A percentile compares a stretch with the other conserved stretches of the same genome.
phyloP scores from a whole-genome alignment of 1,140 invertebrate genomes.

The Paracyclopina nana region DNA sequence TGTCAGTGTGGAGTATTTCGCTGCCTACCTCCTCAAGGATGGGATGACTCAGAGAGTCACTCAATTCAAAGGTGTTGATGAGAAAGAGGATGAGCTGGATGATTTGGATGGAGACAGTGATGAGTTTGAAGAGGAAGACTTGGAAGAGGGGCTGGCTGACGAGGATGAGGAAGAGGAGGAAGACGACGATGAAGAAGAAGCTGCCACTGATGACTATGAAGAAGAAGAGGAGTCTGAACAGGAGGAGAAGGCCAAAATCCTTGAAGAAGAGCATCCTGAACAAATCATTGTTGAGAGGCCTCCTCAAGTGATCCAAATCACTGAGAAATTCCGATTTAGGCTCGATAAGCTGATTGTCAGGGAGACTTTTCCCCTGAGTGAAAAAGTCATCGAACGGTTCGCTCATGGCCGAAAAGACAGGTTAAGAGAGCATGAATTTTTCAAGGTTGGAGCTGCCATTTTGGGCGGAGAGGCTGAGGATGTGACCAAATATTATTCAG shows the following conservation, averaged over 20 bases:
- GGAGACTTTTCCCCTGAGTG: conserved; percentile 6
- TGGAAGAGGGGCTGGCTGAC: no score
- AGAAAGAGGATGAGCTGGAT: not conserved
- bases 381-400: conserved; percentile 5
- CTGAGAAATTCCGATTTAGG: conserved; percentile 9
- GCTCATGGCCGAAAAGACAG: not conserved
- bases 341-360: not conserved
- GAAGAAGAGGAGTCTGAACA: no score
- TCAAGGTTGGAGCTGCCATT: not conserved
- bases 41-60: conserved; percentile 1
- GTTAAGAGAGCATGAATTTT: not conserved
- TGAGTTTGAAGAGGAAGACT: no score
- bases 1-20: conserved; percentile 7
- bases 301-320: not conserved
- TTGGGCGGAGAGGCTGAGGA: not conserved
- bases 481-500: not conserved
- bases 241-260: no score
- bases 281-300: no score
- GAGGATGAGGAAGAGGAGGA: no score
- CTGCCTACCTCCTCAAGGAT: conserved; percentile 8
- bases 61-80: conserved; percentile 1
- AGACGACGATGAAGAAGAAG: not conserved
- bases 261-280: no score
- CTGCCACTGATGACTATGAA: not conserved
- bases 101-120: no score